These are phyloP conservation scores for Tamandua tetradactyla DNA, from an alignment of 2,797 vertebrate species.

Conservation along the genomic window DNA sequence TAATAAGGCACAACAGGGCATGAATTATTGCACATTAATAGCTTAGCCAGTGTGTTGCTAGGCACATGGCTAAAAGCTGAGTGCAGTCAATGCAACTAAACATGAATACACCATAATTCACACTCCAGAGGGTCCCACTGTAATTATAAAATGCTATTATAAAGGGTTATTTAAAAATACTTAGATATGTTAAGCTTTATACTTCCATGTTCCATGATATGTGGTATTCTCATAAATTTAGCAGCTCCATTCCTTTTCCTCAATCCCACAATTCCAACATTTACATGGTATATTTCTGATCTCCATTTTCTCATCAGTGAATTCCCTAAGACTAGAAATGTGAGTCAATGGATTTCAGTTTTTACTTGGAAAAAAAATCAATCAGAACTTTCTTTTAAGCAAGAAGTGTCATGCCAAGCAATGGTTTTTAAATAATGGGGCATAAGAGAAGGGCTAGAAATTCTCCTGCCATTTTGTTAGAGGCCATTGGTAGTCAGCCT, in stretches of 20 bases:
- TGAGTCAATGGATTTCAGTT: conserved; percentile 50
- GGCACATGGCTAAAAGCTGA: conserved; percentile 83
- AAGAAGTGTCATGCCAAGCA: conserved; percentile 42
- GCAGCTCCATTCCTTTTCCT: conserved; percentile 34
- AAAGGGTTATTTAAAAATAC: conserved; percentile 84
- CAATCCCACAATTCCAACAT: conserved; percentile 48
- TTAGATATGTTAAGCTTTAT: conserved; percentile 80
- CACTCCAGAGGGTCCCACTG: conserved; percentile 76
- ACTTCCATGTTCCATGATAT: conserved; percentile 38
- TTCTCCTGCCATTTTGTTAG: not conserved
- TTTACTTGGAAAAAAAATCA: conserved; percentile 42
- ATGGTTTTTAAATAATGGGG: conserved; percentile 39
- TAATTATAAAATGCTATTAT: conserved; percentile 84
- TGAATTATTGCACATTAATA: conserved; percentile 86
- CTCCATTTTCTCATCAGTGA: conserved; percentile 60
- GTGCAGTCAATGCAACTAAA: conserved; percentile 82
- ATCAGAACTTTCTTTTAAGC: conserved; percentile 45
- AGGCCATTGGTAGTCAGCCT: not conserved
- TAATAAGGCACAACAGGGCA: conserved; percentile 85
- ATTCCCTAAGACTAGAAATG: conserved; percentile 37
- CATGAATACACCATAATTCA: conserved; percentile 85
- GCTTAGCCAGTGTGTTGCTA: conserved; percentile 84
- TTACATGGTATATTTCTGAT: conserved; percentile 23
- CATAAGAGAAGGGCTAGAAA: conserved; percentile 14
- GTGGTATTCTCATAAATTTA: conserved; percentile 45